Percentiles rank a stretch among this genome's conserved stretches.
Conservation (phyloP, 1,140 invertebrate species). For the Zaprionus kolodkinae region DNA sequence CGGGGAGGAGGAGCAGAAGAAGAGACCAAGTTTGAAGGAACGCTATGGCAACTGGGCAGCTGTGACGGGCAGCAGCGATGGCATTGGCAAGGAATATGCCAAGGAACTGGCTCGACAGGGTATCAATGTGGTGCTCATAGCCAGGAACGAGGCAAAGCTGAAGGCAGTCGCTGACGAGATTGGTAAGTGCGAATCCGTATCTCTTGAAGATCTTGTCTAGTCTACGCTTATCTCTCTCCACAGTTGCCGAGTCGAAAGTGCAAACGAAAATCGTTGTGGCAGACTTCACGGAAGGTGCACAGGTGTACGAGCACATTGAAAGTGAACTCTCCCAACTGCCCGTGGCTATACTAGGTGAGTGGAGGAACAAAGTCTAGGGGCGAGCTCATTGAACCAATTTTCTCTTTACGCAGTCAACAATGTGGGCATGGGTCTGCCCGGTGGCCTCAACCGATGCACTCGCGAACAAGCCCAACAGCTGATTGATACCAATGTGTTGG, state of each 20-base stretch:
- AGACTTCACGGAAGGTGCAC: conserved; percentile 90
- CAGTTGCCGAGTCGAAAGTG: conserved; percentile 85
- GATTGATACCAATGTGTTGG: conserved; percentile 93
- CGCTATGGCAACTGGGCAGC: conserved; percentile 83
- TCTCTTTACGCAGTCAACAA: conserved; percentile 91
- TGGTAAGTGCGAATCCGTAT: conserved; percentile 83
- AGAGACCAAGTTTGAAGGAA: conserved; percentile 44
- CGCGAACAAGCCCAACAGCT: conserved; percentile 91
- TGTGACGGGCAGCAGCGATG: conserved; percentile 97
- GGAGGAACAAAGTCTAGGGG: neutral
- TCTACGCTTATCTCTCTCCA: neutral
- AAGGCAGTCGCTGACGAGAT: conserved; percentile 90
- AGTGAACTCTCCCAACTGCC: conserved; percentile 88
- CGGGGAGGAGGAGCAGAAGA: neutral
- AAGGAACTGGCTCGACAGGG: conserved; percentile 91
- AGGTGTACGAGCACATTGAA: conserved; percentile 89
- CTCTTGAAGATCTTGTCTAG: neutral
- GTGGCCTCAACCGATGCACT: conserved; percentile 90
- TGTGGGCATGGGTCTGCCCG: conserved; percentile 92
- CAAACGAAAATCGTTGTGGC: conserved; percentile 90
- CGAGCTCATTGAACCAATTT: neutral
- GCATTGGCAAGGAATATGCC: conserved; percentile 96
- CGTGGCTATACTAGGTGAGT: conserved; percentile 92
- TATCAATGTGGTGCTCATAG: conserved; percentile 93
- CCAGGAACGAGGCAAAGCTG: conserved; percentile 90